Conservation (phyloP, 2,113 vertebrate genomes). For the Poicephalus meyeri region DNA sequence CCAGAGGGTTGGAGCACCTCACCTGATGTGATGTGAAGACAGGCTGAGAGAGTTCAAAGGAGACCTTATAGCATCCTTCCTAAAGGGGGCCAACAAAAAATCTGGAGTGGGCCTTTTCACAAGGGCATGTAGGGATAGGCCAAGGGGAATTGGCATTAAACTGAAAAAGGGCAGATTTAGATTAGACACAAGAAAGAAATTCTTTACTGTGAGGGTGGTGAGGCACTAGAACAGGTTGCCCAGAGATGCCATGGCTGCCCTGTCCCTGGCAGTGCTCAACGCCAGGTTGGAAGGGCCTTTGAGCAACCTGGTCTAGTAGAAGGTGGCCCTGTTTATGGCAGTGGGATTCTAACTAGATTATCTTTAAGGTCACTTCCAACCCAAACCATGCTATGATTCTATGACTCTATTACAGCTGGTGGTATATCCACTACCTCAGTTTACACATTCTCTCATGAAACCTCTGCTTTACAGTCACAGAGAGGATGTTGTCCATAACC, state of each 20-base stretch:
- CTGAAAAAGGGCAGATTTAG: background rate
- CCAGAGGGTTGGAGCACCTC: background rate
- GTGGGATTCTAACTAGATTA: background rate
- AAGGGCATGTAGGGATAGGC: background rate
- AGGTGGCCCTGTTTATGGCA: background rate
- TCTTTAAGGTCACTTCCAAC: background rate
- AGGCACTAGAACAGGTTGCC: background rate
- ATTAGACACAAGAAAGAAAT: background rate
- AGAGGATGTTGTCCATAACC: background rate
- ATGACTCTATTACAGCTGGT: background rate
- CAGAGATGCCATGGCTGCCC: background rate
- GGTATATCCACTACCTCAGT: background rate
- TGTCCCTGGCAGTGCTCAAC: background rate
- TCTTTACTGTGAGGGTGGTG: background rate
- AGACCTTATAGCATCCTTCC: background rate
- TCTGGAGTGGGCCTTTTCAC: background rate
- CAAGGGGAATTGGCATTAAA: background rate
- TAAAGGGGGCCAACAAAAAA: background rate
- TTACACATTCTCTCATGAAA: background rate
- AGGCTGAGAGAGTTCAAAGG: background rate
- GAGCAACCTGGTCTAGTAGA: background rate
- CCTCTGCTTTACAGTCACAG: background rate
- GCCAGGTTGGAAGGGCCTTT: background rate
- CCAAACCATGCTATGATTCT: background rate
- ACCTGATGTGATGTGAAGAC: background rate